Evolutionary conservation across 1,140 invertebrate species (phyloP).

Genomic region (Phenacoccus solenopsis): DNA sequence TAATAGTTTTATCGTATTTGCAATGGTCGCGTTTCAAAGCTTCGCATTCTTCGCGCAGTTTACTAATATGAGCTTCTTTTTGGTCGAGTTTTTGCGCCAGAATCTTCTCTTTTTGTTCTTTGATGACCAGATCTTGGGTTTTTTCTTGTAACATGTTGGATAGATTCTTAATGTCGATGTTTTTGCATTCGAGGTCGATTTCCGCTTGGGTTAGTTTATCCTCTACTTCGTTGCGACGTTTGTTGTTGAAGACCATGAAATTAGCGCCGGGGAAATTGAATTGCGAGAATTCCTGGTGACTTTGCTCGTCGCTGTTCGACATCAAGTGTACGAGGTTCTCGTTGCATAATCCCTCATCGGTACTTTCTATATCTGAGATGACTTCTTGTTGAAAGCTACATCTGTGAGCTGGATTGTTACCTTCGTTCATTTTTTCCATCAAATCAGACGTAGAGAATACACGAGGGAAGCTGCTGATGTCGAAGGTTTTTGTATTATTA

Average conservation of each 20-base stretch:
- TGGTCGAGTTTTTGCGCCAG: background rate
- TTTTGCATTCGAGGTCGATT: background rate
- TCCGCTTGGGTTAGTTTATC: background rate
- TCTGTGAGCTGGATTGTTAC: background rate
- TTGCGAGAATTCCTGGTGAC: background rate
- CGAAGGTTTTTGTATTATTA: background rate
- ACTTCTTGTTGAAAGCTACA: background rate
- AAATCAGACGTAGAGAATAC: background rate
- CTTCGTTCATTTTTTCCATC: constrained; percentile 9
- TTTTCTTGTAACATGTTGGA: background rate
- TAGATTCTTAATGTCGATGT: background rate
- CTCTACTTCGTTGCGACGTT: background rate
- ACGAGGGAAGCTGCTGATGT: background rate
- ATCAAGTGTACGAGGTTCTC: background rate
- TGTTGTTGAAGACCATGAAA: background rate
- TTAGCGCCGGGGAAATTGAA: background rate
- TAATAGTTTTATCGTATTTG: background rate
- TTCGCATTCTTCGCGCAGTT: background rate
- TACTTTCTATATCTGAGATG: background rate
- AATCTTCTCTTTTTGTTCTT: background rate
- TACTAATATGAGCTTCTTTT: background rate
- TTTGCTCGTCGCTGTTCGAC: background rate
- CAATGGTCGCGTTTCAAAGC: background rate
- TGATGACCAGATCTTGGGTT: background rate
- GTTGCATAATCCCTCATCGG: background rate